Evolutionary conservation across 1,140 invertebrate genomes (phyloP).

Genomic region (Sitobion miscanthi): DNA sequence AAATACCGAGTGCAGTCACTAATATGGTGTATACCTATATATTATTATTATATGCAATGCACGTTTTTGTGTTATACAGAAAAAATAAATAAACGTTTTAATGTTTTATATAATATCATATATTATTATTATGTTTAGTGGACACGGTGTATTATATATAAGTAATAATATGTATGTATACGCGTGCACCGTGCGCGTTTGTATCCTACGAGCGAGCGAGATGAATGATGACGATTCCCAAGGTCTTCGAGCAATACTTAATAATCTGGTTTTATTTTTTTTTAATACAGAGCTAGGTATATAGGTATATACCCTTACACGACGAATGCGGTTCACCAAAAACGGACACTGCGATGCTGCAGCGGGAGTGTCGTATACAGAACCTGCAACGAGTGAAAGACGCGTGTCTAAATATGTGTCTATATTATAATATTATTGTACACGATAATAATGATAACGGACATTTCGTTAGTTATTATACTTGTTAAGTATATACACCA

Average conservation of each 20-base stretch:
- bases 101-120: neutral
- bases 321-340: neutral
- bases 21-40: neutral
- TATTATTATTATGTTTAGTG: neutral
- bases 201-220: neutral
- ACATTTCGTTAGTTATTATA: neutral
- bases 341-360: neutral
- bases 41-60: neutral
- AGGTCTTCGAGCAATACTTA: neutral
- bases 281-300: neutral
- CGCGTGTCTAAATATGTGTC: neutral
- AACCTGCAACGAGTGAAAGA: neutral
- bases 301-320: neutral
- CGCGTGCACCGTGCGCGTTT: neutral
- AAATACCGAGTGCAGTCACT: neutral
- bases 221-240: constrained; percentile 15
- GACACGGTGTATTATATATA: neutral
- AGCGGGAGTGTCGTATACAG: neutral
- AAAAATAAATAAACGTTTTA: neutral
- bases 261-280: constrained; percentile 3
- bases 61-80: neutral
- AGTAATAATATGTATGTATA: too few species aligned
- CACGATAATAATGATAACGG: neutral
- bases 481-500: neutral
- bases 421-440: neutral